Evolutionary conservation across 2,888 invertebrate genomes (phyloP), one percentile per base, ranked within the genome.

Genomic region (Mycalesis mineus): DNA sequence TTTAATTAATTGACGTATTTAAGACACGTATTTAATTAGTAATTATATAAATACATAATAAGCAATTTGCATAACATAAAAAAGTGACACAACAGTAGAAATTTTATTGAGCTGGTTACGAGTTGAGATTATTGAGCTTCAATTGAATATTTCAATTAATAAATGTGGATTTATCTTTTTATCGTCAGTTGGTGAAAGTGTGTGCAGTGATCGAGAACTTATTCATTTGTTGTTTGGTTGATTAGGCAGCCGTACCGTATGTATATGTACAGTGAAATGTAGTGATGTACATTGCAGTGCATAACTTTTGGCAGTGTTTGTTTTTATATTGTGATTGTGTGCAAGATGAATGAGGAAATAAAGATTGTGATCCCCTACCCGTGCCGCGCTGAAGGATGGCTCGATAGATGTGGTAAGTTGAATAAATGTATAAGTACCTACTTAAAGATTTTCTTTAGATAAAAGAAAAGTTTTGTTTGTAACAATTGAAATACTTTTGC

Each of bases 361-460:
- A 63, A 69, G 65, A 66, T 84, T 62, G 78, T 79, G 66, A 89
- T 88, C 61, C 71, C 78, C 51, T 89, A 82, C 63, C 89, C 89
- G 22, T 89, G 89, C 69, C 82, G 88, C 44, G 89, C 82, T 14
- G 89, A 89, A 68, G 89, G 89, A 42, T 89, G 89, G 89, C 75
- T 89, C 17, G 80, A 88, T 61, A 77, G 84, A 84, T 89, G 87
- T 66, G 88, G 89, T 89, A 69, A 85, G 87, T 74, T 8, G 2
- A 40, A 15, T 6, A 14, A 49, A 36, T 1, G 15, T 36, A 7
- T 0, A 5, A 9, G 1, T 11, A 65, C 54, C 15, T 48, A 11
- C 39, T 44, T 55, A 1, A 17, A 17, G 8, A 17, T 8, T 11
- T 41, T 41, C 8, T 17, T 17, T 41, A 22, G 17, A 15, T 11